Evolutionary conservation across 2,888 invertebrate species (phyloP).

Genomic region (Eupithecia pulchellata): DNA sequence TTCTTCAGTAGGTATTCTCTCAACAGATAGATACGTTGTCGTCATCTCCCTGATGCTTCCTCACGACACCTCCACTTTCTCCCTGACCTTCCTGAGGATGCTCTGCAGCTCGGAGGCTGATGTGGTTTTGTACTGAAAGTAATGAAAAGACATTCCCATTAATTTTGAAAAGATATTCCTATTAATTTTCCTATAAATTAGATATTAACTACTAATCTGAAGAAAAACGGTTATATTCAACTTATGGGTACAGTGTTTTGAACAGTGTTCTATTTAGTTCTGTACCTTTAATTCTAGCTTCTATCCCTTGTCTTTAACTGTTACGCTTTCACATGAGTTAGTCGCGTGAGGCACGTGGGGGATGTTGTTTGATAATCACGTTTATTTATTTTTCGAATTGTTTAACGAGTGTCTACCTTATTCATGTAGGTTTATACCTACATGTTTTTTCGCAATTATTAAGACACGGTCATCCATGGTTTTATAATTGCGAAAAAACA

Average conservation of each 20-base stretch:
- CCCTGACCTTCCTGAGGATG: slow-evolving; percentile 89
- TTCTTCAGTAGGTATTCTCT: not conserved
- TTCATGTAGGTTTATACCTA: no score
- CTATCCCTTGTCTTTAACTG: no score
- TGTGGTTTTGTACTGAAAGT: slow-evolving; percentile 90
- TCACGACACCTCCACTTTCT: slow-evolving; percentile 87
- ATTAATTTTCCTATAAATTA: no score
- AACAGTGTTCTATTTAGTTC: not conserved
- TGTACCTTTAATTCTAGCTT: not conserved
- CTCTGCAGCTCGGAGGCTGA: slow-evolving; percentile 90
- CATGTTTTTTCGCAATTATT: no score
- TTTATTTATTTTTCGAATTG: no score
- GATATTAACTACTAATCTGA: not conserved
- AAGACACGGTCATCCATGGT: no score
- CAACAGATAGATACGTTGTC: slow-evolving; percentile 41
- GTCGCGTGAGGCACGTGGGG: no score
- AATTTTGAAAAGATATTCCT: no score
- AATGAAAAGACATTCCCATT: slow-evolving; percentile 45
- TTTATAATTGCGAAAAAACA: no score
- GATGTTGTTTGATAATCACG: no score
- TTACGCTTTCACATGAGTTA: no score
- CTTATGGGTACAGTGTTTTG: not conserved
- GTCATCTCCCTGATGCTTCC: slow-evolving; percentile 23
- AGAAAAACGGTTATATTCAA: not conserved
- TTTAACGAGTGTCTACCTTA: no score